Percentiles rank a stretch among this genome's conserved stretches.
phyloP scores from a whole-genome alignment of 2,113 vertebrate species.

The Hippoglossus stenolepis region DNA sequence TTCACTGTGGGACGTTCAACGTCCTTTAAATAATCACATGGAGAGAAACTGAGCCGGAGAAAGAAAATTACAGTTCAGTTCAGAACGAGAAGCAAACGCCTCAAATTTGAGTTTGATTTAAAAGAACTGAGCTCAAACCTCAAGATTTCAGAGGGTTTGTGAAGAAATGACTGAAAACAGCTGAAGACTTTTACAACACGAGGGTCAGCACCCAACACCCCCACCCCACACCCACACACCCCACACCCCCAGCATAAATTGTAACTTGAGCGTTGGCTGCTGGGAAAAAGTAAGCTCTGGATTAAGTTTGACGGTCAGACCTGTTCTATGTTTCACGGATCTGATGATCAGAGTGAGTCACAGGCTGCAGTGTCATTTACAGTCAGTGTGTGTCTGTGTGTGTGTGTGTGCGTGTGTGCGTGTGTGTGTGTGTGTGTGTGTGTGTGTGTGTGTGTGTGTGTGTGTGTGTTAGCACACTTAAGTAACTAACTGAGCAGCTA shows the following conservation, averaged over 20 bases:
- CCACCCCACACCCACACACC: no score
- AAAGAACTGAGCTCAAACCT: no score
- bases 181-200: no score
- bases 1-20: no score
- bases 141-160: neutral
- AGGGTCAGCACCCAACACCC: no score
- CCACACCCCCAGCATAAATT: neutral
- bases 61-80: neutral
- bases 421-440: no score
- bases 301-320: constrained; percentile 5
- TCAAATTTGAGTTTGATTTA: no score
- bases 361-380: constrained; percentile 30
- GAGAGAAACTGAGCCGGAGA: neutral
- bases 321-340: constrained; percentile 5
- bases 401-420: neutral
- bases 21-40: neutral
- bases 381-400: constrained; percentile 18
- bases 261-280: constrained; percentile 4
- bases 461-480: neutral
- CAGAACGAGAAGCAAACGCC: neutral
- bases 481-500: neutral
- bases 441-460: neutral
- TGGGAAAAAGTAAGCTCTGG: constrained; percentile 19
- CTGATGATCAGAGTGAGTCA: constrained; percentile 22
- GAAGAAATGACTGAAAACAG: neutral